Base-by-base conservation (phyloP, 2,113 vertebrate genomes). In the Phylloscopus whistleri region DNA sequence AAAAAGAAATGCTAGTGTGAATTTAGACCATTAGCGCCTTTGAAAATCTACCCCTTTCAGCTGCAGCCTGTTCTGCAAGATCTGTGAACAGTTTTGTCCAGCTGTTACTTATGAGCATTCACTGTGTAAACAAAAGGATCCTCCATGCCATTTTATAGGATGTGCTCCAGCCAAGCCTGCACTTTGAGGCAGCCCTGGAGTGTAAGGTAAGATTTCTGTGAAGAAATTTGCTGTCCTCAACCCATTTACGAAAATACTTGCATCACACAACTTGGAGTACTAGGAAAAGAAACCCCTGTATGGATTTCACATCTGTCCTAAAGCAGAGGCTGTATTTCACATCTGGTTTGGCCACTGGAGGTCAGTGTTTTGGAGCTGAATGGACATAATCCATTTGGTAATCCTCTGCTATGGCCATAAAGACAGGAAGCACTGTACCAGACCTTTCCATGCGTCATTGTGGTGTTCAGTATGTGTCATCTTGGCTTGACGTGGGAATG, bases 381-480 rank as follows among this genome's bases (percentile, higher is more conserved):
- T 9, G 41, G 60, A 35, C 28, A 16, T 6, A 51, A 44, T 52
- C 35, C 64, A 13, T 79, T 87, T 82, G 67, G 59, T 77, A 93
- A 93, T 94, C 55, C 24, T 67, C 81, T 79, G 20, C 62, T 90
- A 91, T 0, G 0, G 58, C 41, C 53, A n/a, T 77, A 44, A 90
- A 52, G 87, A 48, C 85, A 9, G 92, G 94, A 93, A 95, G 64
- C 31, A 27, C 85, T 88, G 82, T 92, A 88, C 76, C 41, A 90
- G 96, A 94, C 83, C 68, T 88, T 95, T 95, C 79, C 66, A 63
- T 94, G 88, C 93, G 88, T 96, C 96, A 96, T 31, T 95, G 90
- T 60, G 90, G 79, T 96, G 79, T 80, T 90, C 26, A 48, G 31
- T 70, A 22, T 91, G 63, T 92, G 83, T 96, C 92, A 77, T 88